Evolutionary conservation across 2,888 invertebrate genomes (phyloP), one percentile per base, ranked within the genome.

Genomic region (Lypha dubia): DNA sequence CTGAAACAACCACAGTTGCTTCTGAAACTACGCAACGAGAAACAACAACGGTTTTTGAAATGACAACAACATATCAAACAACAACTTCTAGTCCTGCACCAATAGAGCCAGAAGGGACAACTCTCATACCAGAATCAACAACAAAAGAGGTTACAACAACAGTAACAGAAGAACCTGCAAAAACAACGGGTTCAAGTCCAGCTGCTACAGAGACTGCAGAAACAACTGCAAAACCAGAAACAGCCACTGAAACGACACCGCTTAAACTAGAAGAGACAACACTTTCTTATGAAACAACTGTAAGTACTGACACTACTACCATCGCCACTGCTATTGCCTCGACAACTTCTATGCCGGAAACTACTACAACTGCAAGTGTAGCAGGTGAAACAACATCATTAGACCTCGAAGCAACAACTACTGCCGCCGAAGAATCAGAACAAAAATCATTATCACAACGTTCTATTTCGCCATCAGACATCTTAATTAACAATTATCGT

Each of bases 401-500:
- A 32, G 32, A 62, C 22, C 9, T 35, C 7, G 9, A 24, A n/a
- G n/a, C 82, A 17, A 15, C 76, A 24, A 35, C 68, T 17, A 24
- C 60, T 13, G 35, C 74, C 4, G 63, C 49, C 20, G 56, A 53
- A 20, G 5, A 15, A 0, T 0, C 68, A 3, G n/a, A 13, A 17
- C 0, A 74, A 24, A 51, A 38, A 9, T 15, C 35, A 8, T 1
- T 6, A 13, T 28, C 24, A 4, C 24, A 17, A 22, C 28, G 32
- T 32, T 58, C 41, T 11, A 11, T 32, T 22, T 44, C 51, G 11
- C 56, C 51, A 11, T 76, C 89, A 11, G 87, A 86, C 46, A 63
- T 81, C 0, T 81, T 90, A 15, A 51, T 89, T 0, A 79, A 79
- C 1, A 90, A 88, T 24, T 90, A 90, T 86, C 88, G 88, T 1